phyloP scores from a whole-genome alignment of 2,888 invertebrate genomes.

The Caenorhabditis uteleia region DNA sequence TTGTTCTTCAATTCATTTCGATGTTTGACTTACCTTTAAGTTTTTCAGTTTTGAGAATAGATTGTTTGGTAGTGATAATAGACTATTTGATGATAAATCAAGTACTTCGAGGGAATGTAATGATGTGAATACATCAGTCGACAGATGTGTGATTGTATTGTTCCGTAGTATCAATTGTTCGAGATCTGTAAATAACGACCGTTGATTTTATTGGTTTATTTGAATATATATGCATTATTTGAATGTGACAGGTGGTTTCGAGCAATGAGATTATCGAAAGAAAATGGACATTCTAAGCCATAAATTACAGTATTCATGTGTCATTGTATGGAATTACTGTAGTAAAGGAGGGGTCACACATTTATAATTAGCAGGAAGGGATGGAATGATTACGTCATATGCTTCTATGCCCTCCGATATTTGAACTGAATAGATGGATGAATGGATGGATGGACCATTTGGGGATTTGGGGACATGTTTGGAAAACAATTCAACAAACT shows the following conservation, averaged over 20 bases:
- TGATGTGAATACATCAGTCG: constrained; percentile 41
- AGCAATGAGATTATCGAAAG: not conserved
- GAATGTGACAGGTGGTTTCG: not conserved
- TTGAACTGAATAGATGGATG: constrained; percentile 1
- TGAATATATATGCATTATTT: not conserved
- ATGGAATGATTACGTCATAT: constrained; percentile 4
- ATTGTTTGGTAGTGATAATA: constrained; percentile 44
- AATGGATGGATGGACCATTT: too few species aligned
- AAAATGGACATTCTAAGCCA: constrained; percentile 27
- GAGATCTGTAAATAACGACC: constrained; percentile 38
- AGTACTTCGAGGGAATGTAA: constrained; percentile 28
- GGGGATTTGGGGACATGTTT: too few species aligned
- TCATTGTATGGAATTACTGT: too few species aligned
- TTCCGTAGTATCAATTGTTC: constrained; percentile 42
- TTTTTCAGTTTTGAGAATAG: constrained; percentile 40
- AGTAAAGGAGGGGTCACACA: constrained; percentile 11
- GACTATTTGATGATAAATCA: constrained; percentile 40
- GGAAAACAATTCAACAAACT: too few species aligned
- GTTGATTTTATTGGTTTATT: not conserved
- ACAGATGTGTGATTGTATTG: constrained; percentile 46
- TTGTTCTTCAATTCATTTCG: too few species aligned
- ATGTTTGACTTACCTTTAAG: constrained; percentile 48
- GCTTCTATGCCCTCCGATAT: not conserved
- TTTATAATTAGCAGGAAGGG: constrained; percentile 32
- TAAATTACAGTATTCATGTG: constrained; percentile 25